A percentile compares a stretch with the other conserved stretches of the same genome.
phyloP scores from a whole-genome alignment of 2,888 invertebrate species.

The Caradrina kadenii region DNA sequence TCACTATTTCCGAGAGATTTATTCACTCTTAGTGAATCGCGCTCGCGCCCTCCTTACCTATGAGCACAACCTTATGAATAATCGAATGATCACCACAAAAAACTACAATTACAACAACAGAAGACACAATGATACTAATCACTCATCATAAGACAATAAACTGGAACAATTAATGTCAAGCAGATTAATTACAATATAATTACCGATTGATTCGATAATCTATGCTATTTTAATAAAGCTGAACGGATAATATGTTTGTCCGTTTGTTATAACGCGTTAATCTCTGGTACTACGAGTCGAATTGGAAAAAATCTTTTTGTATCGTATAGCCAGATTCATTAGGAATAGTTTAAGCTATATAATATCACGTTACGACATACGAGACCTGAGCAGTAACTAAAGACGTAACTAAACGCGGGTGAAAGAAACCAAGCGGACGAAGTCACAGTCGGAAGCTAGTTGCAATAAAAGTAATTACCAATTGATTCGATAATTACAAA shows the following conservation, averaged over 20 bases:
- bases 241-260: no score
- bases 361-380: no score
- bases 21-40: neutral
- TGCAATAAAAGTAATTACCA: slow-evolving; percentile 35
- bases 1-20: neutral
- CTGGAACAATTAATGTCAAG: slow-evolving; percentile 51
- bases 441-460: slow-evolving; percentile 18
- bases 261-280: no score
- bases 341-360: no score
- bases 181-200: slow-evolving; percentile 49
- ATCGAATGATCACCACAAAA: slow-evolving; percentile 34
- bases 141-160: slow-evolving; percentile 34
- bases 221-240: no score
- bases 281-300: no score
- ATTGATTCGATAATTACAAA: slow-evolving; percentile 42
- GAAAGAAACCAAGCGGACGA: no score
- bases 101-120: slow-evolving; percentile 19
- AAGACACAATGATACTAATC: slow-evolving; percentile 46
- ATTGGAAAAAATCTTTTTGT: no score
- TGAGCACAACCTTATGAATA: neutral
- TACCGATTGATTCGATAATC: slow-evolving; percentile 40
- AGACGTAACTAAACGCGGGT: no score
- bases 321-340: no score
- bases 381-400: no score
- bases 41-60: neutral